These are phyloP conservation scores for Sialia sialis DNA, from an alignment of 2,113 vertebrate genomes.

Conservation along the genomic window DNA sequence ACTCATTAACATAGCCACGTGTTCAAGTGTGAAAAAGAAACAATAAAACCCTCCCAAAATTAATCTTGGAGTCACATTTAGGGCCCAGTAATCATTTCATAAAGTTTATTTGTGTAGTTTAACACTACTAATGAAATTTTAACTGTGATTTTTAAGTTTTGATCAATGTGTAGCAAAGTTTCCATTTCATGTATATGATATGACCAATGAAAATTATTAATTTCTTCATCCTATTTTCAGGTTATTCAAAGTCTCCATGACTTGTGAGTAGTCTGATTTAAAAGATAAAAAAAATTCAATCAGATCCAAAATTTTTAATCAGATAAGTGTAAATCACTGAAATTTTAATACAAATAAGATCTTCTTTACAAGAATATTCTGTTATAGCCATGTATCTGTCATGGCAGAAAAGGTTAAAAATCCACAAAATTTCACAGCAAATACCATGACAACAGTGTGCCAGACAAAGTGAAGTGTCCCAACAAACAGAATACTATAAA, in stretches of 20 bases:
- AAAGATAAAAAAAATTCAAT: not conserved
- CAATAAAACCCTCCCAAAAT: accelerated
- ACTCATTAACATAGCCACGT: not conserved
- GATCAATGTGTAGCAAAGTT: not conserved
- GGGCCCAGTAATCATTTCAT: not conserved
- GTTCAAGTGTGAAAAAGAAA: not conserved
- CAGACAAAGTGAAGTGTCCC: not conserved
- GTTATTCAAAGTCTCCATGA: not conserved
- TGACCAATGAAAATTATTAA: not conserved
- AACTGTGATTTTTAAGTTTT: not conserved
- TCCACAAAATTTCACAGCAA: not conserved
- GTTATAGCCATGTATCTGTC: not conserved
- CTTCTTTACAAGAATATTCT: not conserved
- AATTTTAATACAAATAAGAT: not conserved
- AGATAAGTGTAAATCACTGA: not conserved
- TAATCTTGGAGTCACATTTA: not conserved
- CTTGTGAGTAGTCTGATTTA: not conserved
- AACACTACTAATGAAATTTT: not conserved
- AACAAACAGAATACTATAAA: not conserved
- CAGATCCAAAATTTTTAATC: not conserved
- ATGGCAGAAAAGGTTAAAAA: not conserved
- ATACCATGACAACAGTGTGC: not conserved
- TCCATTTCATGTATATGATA: not conserved
- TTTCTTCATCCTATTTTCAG: not conserved
- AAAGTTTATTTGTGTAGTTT: not conserved